Conservation (phyloP, 2,113 vertebrate genomes). For the Oncorhynchus gorbuscha region DNA sequence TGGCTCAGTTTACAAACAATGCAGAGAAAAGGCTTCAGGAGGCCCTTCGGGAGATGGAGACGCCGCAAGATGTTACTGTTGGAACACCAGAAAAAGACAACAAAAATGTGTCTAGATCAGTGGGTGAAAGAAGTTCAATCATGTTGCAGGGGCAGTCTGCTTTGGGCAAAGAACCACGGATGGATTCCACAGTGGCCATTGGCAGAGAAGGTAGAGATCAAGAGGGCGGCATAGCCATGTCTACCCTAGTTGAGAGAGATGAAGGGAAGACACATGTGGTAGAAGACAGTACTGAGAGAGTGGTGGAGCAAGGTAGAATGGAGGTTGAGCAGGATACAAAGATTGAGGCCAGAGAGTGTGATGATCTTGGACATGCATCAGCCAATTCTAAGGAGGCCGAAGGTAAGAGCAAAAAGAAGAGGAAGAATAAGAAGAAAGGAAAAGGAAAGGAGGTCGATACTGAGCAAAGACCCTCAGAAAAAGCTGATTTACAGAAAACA, state of each 20-base stretch:
- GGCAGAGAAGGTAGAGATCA: not conserved
- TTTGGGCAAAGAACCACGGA: not conserved
- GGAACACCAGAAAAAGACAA: not conserved
- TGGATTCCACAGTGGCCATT: not conserved
- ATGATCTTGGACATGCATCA: conserved; percentile 16
- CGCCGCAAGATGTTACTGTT: conserved; percentile 23
- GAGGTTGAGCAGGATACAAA: conserved; percentile 5
- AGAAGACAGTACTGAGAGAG: not conserved
- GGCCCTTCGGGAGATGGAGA: conserved; percentile 55
- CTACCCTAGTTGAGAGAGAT: not conserved
- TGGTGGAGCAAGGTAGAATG: not conserved
- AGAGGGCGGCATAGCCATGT: not conserved
- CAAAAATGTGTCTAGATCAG: not conserved
- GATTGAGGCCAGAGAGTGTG: conserved; percentile 7
- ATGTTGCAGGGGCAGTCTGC: not conserved
- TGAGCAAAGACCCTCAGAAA: conserved; percentile 18
- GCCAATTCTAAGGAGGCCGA: conserved; percentile 32
- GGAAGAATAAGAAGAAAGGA: conserved; percentile 63
- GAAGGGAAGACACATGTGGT: not conserved
- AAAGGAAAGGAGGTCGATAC: conserved; percentile 56
- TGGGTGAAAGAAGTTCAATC: conserved; percentile 1
- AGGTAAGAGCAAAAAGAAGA: conserved; percentile 68
- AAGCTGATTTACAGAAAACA: conserved; percentile 16
- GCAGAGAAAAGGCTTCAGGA: conserved; percentile 68
- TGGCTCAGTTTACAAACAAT: conserved; percentile 61